Percentiles rank a stretch among this genome's conserved stretches.
phyloP scores from a whole-genome alignment of 2,888 invertebrate genomes.

The Lithophane leautieri region DNA sequence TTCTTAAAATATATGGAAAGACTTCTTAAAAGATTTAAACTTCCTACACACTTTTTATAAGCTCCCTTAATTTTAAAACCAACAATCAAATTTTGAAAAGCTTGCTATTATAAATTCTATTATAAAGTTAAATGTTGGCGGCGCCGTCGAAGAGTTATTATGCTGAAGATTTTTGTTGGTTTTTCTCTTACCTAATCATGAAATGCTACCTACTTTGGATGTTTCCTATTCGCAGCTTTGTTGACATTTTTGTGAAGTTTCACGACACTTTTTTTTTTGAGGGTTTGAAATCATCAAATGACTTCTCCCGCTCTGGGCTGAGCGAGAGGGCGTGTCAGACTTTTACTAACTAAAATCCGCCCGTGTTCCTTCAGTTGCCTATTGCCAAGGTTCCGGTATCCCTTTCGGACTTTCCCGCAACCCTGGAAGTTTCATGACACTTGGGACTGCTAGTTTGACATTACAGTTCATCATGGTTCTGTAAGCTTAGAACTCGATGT shows the following conservation, averaged over 20 bases:
- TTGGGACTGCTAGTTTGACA: neutral
- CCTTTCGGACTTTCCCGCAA: too few relatives aligned
- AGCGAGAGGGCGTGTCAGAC: too few relatives aligned
- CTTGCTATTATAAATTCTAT: constrained; percentile 10
- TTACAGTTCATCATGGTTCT: neutral
- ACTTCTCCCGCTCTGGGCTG: too few relatives aligned
- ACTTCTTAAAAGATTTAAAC: neutral
- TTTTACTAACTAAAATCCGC: too few relatives aligned
- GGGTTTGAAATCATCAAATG: too few relatives aligned
- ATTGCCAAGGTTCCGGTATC: too few relatives aligned
- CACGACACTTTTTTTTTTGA: too few relatives aligned
- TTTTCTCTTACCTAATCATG: neutral
- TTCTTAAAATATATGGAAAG: neutral
- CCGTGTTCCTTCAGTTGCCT: too few relatives aligned
- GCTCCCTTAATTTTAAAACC: constrained; percentile 13
- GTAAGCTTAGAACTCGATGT: neutral
- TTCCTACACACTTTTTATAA: neutral
- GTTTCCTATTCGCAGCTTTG: neutral
- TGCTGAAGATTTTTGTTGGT: neutral
- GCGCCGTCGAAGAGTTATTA: neutral
- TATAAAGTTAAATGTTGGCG: neutral
- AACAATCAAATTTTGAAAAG: constrained; percentile 1
- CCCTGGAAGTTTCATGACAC: neutral
- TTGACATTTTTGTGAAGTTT: neutral
- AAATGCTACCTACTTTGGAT: neutral